Base-by-base conservation (phyloP, 2,888 invertebrate genomes). In the Clistopyga incitator region DNA sequence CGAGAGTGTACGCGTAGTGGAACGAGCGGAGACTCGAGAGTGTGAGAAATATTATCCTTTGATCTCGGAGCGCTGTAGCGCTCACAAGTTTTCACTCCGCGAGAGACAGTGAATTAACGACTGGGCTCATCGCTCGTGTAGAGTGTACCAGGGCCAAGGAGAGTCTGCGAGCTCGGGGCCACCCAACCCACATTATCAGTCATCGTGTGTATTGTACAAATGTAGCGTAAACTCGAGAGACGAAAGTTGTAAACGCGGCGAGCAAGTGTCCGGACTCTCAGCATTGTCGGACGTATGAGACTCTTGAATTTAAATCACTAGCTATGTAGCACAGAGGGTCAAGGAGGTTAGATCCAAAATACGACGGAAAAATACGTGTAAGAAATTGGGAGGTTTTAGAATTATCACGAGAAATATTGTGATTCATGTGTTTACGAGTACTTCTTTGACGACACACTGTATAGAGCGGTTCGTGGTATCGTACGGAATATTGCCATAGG, bases 31-130 rank as follows among this genome's bases (percentile, higher is more conserved):
- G 52, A 56, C 67, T 29, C 80, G 87, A 84, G 89, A 86, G 88
- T 90, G 89, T 88, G 90, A 91, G 90, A 91, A 91, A 90, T 91
- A 91, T 91, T 91, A 91, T 91, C 90, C 91, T 91, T 90, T 90
- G 90, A 91, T 91, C 91, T 90, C 82, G 87, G 86, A 85, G 88
- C 83, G 80, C 74, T 71, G 15, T 47, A 64, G 47, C 75, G 52
- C 77, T 81, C 81, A 61, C 74, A 88, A 87, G 86, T 89, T 91
- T 90, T 90, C 89, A 90, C 88, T 89, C 87, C 78, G 74, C 78
- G 74, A 81, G 84, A 81, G 90, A 87, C 90, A 88, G 88, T 90
- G 89, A 91, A 91, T 91, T 90, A 91, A 91, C 90, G 90, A 89
- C 88, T 84, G 82, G 82, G 77, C 81, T 84, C 81, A 45, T 81